A percentile compares a stretch with the other conserved stretches of the same genome.
Evolutionary conservation across 1,140 invertebrate genomes (phyloP).

Genomic region (Ceratina calcarata): DNA sequence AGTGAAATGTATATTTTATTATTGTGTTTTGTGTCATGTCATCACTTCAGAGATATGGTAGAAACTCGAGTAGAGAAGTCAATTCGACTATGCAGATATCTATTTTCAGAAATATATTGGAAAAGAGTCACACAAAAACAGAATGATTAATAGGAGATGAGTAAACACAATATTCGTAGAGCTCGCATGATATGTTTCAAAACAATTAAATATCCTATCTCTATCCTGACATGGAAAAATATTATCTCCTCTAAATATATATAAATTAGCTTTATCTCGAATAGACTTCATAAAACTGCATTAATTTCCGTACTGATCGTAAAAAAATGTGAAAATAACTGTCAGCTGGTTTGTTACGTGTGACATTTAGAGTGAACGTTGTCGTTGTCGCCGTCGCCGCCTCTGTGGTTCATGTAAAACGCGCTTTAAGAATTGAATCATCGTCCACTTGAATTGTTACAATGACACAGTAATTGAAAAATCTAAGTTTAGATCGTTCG

Average conservation of each 20-base stretch:
- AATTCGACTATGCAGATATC: too few species aligned
- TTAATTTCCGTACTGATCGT: neutral
- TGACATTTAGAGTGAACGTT: too few species aligned
- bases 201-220: too few species aligned
- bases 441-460: neutral
- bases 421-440: neutral
- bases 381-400: too few species aligned
- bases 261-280: neutral
- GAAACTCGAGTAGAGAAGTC: too few species aligned
- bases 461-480: too few species aligned
- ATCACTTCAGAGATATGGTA: neutral
- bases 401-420: slow-evolving; percentile 2
- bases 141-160: neutral
- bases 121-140: neutral
- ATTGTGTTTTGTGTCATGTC: neutral
- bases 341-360: too few species aligned
- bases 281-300: neutral
- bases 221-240: too few species aligned
- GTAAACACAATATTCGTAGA: too few species aligned
- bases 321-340: neutral
- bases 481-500: too few species aligned
- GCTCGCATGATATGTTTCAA: too few species aligned
- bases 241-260: neutral
- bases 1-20: neutral
- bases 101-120: too few species aligned